Conservation (phyloP, 2,113 vertebrate species). For the Gasterosteus aculeatus region DNA sequence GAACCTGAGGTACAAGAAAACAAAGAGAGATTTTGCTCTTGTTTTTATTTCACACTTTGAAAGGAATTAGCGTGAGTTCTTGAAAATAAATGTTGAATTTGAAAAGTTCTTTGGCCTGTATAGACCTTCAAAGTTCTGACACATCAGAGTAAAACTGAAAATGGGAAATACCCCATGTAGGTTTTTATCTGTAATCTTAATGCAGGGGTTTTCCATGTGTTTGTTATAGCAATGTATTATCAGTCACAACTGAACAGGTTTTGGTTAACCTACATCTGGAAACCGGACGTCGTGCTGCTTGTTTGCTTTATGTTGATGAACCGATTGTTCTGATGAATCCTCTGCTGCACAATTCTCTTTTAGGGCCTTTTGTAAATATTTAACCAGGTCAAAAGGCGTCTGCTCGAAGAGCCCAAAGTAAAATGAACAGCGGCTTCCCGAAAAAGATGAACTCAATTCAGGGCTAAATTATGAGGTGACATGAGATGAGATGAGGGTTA, state of each 20-base stretch:
- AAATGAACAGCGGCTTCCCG: not conserved
- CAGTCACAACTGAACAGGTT: not conserved
- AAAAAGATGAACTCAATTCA: not conserved
- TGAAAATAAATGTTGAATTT: not conserved
- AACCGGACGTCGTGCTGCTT: not conserved
- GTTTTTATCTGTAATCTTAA: not conserved
- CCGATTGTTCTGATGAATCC: not conserved
- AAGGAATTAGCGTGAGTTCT: too few species aligned
- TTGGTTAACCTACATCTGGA: conserved; percentile 26
- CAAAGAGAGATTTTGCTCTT: not conserved
- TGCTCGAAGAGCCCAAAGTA: conserved; percentile 7
- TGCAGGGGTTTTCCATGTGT: conserved; percentile 1
- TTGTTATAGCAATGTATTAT: conserved; percentile 15
- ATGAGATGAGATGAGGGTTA: not conserved
- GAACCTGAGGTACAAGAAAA: not conserved
- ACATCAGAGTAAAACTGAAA: conserved; percentile 1
- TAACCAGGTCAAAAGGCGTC: conserved; percentile 17
- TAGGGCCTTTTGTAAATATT: conserved; percentile 1
- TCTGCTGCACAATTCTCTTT: not conserved
- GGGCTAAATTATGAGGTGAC: not conserved
- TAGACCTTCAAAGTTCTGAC: not conserved
- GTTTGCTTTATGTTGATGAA: conserved; percentile 12
- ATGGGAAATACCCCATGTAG: conserved; percentile 39
- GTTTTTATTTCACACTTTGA: not conserved
- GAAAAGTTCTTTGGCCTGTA: not conserved